Base-by-base conservation (phyloP, 1,140 invertebrate species). In the Brachionus plicatilis region DNA sequence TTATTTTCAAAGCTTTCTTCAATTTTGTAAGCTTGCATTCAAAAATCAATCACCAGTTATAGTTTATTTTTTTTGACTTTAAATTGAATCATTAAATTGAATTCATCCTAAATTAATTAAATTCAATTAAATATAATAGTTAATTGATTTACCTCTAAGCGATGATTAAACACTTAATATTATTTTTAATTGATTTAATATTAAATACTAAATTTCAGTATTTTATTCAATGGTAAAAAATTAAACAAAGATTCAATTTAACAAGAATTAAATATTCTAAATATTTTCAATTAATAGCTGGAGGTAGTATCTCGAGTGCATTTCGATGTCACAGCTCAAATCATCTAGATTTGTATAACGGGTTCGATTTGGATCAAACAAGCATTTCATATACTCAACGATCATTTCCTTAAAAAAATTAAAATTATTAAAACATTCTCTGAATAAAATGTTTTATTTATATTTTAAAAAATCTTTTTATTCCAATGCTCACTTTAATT, bases 311-410 rank as follows among this genome's bases (percentile, higher is more conserved):
- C 12, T 82, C 37, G 79, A 65, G 33, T 82, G 79, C 12, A 68
- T 29, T 82, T 82, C 79, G 29, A 82, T 82, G 29, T 82, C 79
- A 20, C 17, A 41, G 9, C n/a, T 14, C 17, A 82, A 27, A 60
- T 82, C 79, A 0, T 82, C 79, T 68, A 82, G 24, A 68, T 82
- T 82, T 60, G 79, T 82, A 12, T 82, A 82, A 12, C 79, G 20
- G 33, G 79, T 82, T 65, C 65, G 8, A 24, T 60, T 65, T 37
- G 41, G 41, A 65, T 82, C 79, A 47, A 82, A 82, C 53, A 82
- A 82, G 41, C 79, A 82, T 82, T 82, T 60, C 43, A 68, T 4
- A 68, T 68, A 68, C 17, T 68, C 66, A 9, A 68, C 33, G 33
- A 68, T 41, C 12, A 17, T 68, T 68, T 33, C 66, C 27, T 33